phyloP scores from a whole-genome alignment of 2,888 invertebrate species.

The Diarsia dahlii region DNA sequence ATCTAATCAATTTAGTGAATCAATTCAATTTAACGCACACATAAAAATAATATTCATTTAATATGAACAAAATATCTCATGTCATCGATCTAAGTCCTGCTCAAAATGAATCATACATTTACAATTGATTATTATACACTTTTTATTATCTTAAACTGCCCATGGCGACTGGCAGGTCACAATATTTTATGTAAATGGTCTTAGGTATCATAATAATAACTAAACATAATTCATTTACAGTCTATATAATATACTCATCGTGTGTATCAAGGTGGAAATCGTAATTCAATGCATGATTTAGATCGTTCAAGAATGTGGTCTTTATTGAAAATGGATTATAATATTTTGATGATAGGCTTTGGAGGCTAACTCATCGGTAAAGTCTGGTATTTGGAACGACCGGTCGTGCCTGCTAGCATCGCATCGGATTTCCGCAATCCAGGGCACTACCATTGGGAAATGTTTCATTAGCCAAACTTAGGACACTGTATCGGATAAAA shows the following conservation, averaged over 20 bases:
- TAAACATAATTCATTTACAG: conserved; percentile 16
- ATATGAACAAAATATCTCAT: conserved; percentile 6
- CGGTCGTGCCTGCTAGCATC: too few relatives aligned
- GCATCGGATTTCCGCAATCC: background rate
- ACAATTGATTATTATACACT: conserved; percentile 18
- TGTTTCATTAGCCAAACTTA: background rate
- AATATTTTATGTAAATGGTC: conserved; percentile 43
- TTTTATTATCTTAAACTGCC: conserved; percentile 22
- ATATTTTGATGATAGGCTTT: conserved; percentile 1
- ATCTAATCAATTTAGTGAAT: conserved; percentile 11
- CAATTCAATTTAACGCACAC: conserved; percentile 23
- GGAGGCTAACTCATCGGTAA: conserved; percentile 17
- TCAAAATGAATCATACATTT: conserved; percentile 33
- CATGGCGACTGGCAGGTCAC: conserved; percentile 18
- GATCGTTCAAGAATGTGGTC: conserved; percentile 42
- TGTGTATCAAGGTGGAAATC: conserved; percentile 44
- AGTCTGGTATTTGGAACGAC: background rate
- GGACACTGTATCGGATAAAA: background rate
- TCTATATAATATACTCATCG: conserved; percentile 33
- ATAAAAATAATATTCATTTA: background rate
- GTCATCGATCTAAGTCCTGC: conserved; percentile 10
- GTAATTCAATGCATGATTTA: conserved; percentile 46
- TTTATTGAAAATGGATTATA: conserved; percentile 27
- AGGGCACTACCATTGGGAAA: background rate
- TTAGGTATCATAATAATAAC: conserved; percentile 8